Evolutionary conservation across 2,888 invertebrate genomes (phyloP), one percentile per base, ranked within the genome.

Genomic region (Thyatira batis): DNA sequence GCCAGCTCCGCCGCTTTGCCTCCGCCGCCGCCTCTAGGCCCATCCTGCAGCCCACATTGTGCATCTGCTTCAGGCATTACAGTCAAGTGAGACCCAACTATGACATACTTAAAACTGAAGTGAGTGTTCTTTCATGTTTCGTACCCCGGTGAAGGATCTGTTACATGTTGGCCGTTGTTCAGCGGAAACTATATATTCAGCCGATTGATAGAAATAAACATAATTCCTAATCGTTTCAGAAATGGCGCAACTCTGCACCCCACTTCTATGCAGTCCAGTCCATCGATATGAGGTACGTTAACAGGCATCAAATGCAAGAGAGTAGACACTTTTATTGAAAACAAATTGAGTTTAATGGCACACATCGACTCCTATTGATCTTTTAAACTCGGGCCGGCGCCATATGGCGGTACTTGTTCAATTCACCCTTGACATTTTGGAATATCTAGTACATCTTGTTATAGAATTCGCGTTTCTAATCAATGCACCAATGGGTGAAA

Each of bases 71-170:
- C 62, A 80, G 88, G 25, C 76, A 67, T 33, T 92, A 91, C 67
- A 91, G 92, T 69, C 92, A 90, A 89, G 90, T 87, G 77, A 85
- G 87, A 76, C 91, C 92, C 69, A 82, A 85, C 76, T 91, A 91
- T 83, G 69, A 87, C 57, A 89, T 91, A 80, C 78, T 82, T 58
- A 76, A 78, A 65, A 75, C 78, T 69, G 80, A 81, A 71, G 91
- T 92, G 84, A 91, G 91, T 91, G 87, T 84, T 83, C 61, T 54
- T 57, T 69, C 57, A 50, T 65, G 61, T 71, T 61, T 61, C 54
- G 45, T 58, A 58, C 60, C 51, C 33, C 21, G 52, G 58, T 65
- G 62, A 57, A 20, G 52, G 39, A 39, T 8, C 39, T 17, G 17
- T 39, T n/a, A n/a, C 13, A 4, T 17, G 39, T 17, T 17, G 8